phyloP scores from a whole-genome alignment of 2,113 vertebrate species.

The Capreolus pygargus region DNA sequence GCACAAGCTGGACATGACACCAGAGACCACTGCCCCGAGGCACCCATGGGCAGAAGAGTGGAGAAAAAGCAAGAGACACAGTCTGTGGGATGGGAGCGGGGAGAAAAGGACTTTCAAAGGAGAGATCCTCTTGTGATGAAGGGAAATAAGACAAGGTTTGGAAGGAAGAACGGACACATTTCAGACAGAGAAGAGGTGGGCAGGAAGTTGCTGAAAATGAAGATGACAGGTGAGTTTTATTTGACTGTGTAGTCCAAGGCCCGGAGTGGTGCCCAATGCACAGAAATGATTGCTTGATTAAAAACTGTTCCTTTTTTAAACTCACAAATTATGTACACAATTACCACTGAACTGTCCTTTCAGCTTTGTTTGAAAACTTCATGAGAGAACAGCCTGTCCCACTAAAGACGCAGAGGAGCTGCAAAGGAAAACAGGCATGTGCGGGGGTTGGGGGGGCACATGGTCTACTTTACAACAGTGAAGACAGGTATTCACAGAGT shows the following conservation, averaged over 20 bases:
- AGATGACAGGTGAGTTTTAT: background rate
- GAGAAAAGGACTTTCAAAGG: background rate
- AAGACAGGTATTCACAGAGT: background rate
- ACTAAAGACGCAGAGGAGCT: background rate
- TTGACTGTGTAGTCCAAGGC: background rate
- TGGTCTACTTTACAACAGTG: background rate
- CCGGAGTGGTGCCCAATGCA: background rate
- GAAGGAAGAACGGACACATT: background rate
- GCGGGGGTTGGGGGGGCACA: background rate
- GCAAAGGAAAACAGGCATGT: background rate
- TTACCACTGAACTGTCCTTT: background rate
- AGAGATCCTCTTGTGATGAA: background rate
- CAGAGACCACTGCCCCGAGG: background rate
- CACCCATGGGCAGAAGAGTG: accelerated
- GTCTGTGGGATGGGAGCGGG: background rate
- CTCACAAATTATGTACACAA: background rate
- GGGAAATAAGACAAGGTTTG: background rate
- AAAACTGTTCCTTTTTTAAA: background rate
- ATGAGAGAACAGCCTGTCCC: background rate
- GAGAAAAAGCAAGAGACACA: background rate
- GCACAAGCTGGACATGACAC: background rate
- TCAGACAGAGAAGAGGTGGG: background rate
- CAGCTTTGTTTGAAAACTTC: background rate
- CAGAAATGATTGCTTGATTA: background rate
- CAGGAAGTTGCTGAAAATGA: background rate